Conservation (phyloP, 1,140 invertebrate genomes). For the Hypothenemus hampei region DNA sequence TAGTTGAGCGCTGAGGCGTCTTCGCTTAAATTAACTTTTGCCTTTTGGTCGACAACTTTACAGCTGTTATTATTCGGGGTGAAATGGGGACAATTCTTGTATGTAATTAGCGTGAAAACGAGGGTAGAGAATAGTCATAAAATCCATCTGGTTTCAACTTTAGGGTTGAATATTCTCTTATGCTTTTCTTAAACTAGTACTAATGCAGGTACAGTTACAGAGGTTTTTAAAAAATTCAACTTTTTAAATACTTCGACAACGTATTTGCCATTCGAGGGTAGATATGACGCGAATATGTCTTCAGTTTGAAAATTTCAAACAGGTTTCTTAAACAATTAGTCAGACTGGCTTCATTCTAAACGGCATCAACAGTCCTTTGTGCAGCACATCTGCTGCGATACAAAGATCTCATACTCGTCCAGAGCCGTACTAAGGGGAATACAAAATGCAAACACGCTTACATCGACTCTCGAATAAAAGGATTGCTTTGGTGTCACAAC, state of each 20-base stretch:
- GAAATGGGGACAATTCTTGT: conserved; percentile 4
- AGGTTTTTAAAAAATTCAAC: too few relatives aligned
- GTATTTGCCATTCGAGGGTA: background rate
- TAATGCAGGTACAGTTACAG: too few relatives aligned
- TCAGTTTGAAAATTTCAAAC: background rate
- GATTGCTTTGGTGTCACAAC: too few relatives aligned
- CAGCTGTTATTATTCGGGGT: background rate
- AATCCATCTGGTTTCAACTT: background rate
- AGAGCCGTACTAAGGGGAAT: background rate
- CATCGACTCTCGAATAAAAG: too few relatives aligned
- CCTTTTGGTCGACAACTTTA: conserved; percentile 1
- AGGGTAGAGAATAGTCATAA: background rate
- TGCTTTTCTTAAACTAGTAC: too few relatives aligned
- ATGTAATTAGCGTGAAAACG: conserved; percentile 2
- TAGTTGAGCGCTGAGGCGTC: background rate
- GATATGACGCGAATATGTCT: too few relatives aligned
- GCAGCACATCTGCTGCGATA: conserved; percentile 6
- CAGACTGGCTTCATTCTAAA: conserved; percentile 9
- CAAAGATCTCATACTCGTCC: background rate
- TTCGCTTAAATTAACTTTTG: background rate
- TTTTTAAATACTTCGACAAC: too few relatives aligned
- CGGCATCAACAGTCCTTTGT: conserved; percentile 14
- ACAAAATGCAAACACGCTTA: background rate
- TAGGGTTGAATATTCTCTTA: background rate
- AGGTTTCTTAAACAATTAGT: conserved; percentile 1